A percentile compares a stretch with the other conserved stretches of the same genome.
phyloP scores from a whole-genome alignment of 2,113 vertebrate species.

The mouse (Mus musculus) region GRCm39 chr10:99397501-99398000 shows the following conservation, averaged over 20 bases:
- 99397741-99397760: background rate
- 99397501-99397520: constrained; percentile 70
- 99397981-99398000: background rate
- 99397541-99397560: constrained; percentile 78
- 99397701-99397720: background rate
- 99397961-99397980: background rate
- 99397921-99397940: background rate
- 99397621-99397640: background rate
- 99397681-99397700: background rate
- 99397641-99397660: background rate
- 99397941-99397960: background rate
- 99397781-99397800: background rate
- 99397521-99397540: constrained; percentile 69
- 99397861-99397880: background rate
- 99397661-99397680: background rate
- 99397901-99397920: background rate
- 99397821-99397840: background rate
- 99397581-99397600: constrained; percentile 69
- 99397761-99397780: background rate
- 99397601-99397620: background rate
- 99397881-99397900: background rate
- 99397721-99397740: background rate
- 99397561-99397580: constrained; percentile 71
- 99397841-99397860: background rate
- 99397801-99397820: background rate